These are phyloP conservation scores for Noctua fimbriata DNA, from an alignment of 2,888 invertebrate species.

Conservation along the genomic window DNA sequence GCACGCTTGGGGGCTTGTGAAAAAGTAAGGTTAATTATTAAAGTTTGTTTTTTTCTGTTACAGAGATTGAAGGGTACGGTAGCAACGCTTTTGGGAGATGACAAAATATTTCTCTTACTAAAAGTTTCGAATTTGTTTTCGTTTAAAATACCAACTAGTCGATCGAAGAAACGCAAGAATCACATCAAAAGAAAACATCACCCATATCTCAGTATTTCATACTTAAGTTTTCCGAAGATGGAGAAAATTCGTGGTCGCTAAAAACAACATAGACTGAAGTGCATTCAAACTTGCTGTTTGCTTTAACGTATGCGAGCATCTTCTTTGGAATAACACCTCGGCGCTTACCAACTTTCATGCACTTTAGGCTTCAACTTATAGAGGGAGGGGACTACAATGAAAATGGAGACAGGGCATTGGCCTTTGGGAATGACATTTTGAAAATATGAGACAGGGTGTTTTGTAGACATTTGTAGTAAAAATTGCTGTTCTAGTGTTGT, in stretches of 20 bases:
- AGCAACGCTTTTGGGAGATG: not conserved
- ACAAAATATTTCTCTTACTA: not conserved
- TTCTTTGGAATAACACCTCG: slow-evolving; percentile 66
- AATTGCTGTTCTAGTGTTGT: no score
- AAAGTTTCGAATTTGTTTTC: not conserved
- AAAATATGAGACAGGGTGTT: not conserved
- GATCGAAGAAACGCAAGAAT: not conserved
- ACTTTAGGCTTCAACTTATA: slow-evolving; percentile 52
- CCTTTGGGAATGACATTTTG: slow-evolving; percentile 26
- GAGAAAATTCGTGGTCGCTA: slow-evolving; percentile 53
- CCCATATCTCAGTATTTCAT: slow-evolving; percentile 35
- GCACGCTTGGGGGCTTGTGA: not conserved
- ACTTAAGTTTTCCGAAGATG: slow-evolving; percentile 50
- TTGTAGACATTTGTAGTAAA: not conserved
- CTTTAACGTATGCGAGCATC: slow-evolving; percentile 66
- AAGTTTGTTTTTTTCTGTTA: not conserved
- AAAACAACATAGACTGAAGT: slow-evolving; percentile 62
- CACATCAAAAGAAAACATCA: slow-evolving; percentile 27
- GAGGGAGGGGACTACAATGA: slow-evolving; percentile 13
- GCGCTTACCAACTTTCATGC: slow-evolving; percentile 63
- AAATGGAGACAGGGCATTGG: slow-evolving; percentile 42
- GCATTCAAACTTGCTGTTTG: slow-evolving; percentile 64
- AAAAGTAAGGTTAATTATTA: not conserved
- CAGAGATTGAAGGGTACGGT: not conserved
- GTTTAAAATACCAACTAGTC: not conserved